Evolutionary conservation across 2,113 vertebrate genomes (phyloP), one percentile per base, ranked within the genome.

Genomic region (Sylvia atricapilla): DNA sequence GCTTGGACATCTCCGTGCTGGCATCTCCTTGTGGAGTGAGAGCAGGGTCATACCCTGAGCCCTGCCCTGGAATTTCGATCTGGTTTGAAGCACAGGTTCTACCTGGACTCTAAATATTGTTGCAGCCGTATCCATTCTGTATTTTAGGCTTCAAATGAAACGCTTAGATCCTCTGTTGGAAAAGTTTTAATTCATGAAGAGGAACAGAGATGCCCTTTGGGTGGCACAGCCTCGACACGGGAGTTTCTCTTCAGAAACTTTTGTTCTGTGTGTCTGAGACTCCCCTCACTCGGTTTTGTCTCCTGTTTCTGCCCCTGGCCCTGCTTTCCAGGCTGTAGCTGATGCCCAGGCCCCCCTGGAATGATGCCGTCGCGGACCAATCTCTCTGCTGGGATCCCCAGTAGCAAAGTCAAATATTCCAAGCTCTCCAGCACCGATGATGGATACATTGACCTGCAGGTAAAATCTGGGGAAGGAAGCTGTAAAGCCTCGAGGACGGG

Each of bases 371-470:
- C 98, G 9, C 97, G 99, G 44, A 99, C 98, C 80, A 97, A 97
- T 6, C 97, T 98, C 35, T 90, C 98, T 33, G 90, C 97, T 95
- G 98, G 98, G 44, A 95, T 97, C 30, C 98, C 98, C 47, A 98
- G 94, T 69, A 99, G 98, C 96, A 99, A 98, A 94, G 98, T 99
- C 11, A 98, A 98, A 69, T 99, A 99, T 89, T 99, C 99, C 63
- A 98, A 98, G 93, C 97, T 99, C 56, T 97, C 99, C 39, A 98
- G 98, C 95, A 99, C 98, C 9, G 99, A 99, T 10, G 99, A 99
- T 78, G 99, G 99, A 24, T 99, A 99, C 97, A 99, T 99, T 37
- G 99, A 99, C 93, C 97, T 99, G 93, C 99, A 99, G 99, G 99
- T 99, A 92, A 96, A 80, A 46, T 21, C 1, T 2, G 25, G 58